Conservation (phyloP, 2,888 invertebrate species). For the Lasiommata megera region DNA sequence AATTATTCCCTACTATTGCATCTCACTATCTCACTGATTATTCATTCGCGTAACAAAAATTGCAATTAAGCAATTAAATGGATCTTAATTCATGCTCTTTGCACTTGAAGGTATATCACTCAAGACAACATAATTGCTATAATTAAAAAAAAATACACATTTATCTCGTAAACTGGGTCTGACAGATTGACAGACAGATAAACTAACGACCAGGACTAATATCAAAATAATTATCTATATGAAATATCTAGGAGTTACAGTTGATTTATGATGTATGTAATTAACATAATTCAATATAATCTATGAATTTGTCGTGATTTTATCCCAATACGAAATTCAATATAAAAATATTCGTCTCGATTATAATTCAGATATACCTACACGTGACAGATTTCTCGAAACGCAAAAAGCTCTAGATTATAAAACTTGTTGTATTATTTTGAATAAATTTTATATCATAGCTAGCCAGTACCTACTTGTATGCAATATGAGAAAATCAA, state of each 20-base stretch:
- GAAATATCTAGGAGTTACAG: conserved; percentile 4
- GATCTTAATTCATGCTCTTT: background rate
- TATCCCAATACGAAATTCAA: background rate
- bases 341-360: background rate
- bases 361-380: too few relatives aligned
- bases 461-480: too few relatives aligned
- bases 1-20: too few relatives aligned
- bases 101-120: background rate
- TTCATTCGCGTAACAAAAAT: background rate
- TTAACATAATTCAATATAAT: conserved; percentile 3
- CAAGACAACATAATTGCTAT: conserved; percentile 12
- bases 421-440: too few relatives aligned
- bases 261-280: conserved; percentile 8
- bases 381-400: too few relatives aligned
- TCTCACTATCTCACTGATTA: too few relatives aligned
- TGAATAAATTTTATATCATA: too few relatives aligned
- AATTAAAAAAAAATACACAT: conserved; percentile 10
- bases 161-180: conserved; percentile 16
- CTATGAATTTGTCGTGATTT: background rate
- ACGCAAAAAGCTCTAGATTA: too few relatives aligned
- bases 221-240: conserved; percentile 5
- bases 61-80: background rate
- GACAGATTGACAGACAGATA: conserved; percentile 24
- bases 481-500: too few relatives aligned
- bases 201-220: conserved; percentile 15